Base-by-base conservation (phyloP, 2,797 vertebrate genomes). In the Sebastes matsubarae region DNA sequence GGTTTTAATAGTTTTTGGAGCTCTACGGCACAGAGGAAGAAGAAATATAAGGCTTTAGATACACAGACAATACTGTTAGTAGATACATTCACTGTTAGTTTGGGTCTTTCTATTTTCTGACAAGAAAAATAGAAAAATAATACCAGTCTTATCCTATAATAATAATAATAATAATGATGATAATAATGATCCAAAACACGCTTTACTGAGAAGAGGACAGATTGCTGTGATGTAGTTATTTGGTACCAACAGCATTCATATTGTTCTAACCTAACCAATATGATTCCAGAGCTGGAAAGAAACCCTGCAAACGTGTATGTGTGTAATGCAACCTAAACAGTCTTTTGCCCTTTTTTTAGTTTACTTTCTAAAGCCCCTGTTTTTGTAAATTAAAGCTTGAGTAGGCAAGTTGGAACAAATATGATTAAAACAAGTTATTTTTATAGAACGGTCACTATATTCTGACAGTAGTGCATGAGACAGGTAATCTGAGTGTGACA, bases 361-460 rank as follows among this genome's bases (percentile, higher is more conserved):
- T 27, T 27, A 27, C 3, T 36, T 38, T 38, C 36, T 38, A 38
- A 38, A 38, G 36, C 0, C 36, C 36, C 0, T 38, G 36, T 0
- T 38, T 38, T 0, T 38, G 36, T 38, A 0, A 38, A 38, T 38
- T 38, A 38, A 38, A 38, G 36, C 36, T 38, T 0, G 36, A 14
- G 36, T 38, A 38, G 36, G 36, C 36, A 38, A 38, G 36, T 38
- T 38, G 0, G 13, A 38, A 13, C 36, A 38, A 14, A 38, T 38
- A 38, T 38, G 0, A 38, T 38, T 38, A 14, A 14, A 27, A 34
- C 32, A 34, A 38, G 36, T 38, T 38, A 38, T 14, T 38, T 38
- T 38, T 38, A 38, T 38, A 38, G 14, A 38, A 38, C 13, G 25
- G 25, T 27, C 25, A 0, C 36, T 38, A 38, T 38, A 38, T 38